These are phyloP conservation scores for Lathronympha strigana DNA, from an alignment of 2,888 invertebrate species.

Conservation along the genomic window DNA sequence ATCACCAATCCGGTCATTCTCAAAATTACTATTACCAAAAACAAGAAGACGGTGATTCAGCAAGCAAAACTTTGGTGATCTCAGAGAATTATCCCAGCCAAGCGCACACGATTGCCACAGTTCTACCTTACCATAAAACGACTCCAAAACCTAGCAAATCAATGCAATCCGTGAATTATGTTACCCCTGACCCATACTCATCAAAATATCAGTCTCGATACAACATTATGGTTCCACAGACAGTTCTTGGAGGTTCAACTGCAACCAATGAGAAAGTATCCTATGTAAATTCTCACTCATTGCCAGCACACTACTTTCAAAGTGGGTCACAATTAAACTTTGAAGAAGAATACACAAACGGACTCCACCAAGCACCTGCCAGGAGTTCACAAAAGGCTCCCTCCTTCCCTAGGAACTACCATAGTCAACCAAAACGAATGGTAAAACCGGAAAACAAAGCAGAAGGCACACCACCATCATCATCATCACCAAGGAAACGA, in stretches of 20 bases:
- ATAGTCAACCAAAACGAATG: conserved; percentile 74
- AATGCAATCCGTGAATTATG: conserved; percentile 73
- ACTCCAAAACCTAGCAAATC: conserved; percentile 54
- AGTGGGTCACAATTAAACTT: conserved; percentile 58
- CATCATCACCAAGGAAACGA: conserved; percentile 55
- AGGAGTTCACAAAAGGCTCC: conserved; percentile 63
- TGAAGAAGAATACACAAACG: conserved; percentile 65
- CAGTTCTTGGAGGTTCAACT: conserved; percentile 63
- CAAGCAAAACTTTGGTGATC: conserved; percentile 64
- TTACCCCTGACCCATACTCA: conserved; percentile 70
- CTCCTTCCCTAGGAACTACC: conserved; percentile 71
- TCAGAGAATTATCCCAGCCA: conserved; percentile 85
- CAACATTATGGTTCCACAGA: conserved; percentile 77
- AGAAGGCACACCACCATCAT: conserved; percentile 46
- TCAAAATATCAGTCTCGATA: conserved; percentile 73
- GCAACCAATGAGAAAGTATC: conserved; percentile 64
- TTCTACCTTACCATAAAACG: conserved; percentile 69
- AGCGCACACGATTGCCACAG: conserved; percentile 84
- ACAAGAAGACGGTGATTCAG: conserved; percentile 56
- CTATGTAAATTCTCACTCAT: conserved; percentile 72
- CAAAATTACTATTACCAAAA: conserved; percentile 67
- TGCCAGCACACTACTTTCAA: conserved; percentile 60
- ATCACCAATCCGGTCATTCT: conserved; percentile 52
- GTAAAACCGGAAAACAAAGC: conserved; percentile 60
- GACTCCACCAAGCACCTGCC: conserved; percentile 61